phyloP scores from a whole-genome alignment of 2,888 invertebrate genomes.

The Pseudococcus jackbeardsleyi region DNA sequence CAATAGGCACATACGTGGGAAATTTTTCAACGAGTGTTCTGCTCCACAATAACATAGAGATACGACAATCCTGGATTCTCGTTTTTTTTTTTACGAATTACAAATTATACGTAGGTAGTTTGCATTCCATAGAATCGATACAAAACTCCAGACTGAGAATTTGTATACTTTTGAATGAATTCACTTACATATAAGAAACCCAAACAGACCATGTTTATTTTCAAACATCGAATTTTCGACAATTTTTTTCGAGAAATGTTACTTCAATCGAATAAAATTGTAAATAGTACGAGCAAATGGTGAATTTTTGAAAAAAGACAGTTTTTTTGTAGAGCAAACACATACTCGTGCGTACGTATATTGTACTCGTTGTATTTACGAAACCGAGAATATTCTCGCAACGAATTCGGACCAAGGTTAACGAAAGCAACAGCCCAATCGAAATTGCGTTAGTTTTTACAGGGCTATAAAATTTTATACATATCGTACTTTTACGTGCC shows the following conservation, averaged over 20 bases:
- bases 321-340: background rate
- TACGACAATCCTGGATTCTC: background rate
- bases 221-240: background rate
- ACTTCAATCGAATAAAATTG: slow-evolving; percentile 1
- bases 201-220: background rate
- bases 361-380: background rate
- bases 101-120: background rate
- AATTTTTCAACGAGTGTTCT: slow-evolving; percentile 9
- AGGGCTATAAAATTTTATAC: slow-evolving; percentile 33
- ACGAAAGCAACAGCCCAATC: slow-evolving; percentile 44
- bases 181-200: background rate
- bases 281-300: background rate
- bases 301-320: background rate
- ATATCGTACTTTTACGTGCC: slow-evolving; percentile 21
- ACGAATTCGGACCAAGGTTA: slow-evolving; percentile 38
- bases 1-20: background rate
- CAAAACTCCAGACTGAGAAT: background rate
- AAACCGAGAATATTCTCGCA: background rate
- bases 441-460: slow-evolving; percentile 38
- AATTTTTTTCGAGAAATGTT: background rate
- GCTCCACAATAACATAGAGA: background rate
- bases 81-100: background rate
- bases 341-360: background rate
- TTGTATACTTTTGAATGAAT: background rate
- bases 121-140: background rate